Conservation (phyloP, 1,140 invertebrate species). For the Sitophilus oryzae region DNA sequence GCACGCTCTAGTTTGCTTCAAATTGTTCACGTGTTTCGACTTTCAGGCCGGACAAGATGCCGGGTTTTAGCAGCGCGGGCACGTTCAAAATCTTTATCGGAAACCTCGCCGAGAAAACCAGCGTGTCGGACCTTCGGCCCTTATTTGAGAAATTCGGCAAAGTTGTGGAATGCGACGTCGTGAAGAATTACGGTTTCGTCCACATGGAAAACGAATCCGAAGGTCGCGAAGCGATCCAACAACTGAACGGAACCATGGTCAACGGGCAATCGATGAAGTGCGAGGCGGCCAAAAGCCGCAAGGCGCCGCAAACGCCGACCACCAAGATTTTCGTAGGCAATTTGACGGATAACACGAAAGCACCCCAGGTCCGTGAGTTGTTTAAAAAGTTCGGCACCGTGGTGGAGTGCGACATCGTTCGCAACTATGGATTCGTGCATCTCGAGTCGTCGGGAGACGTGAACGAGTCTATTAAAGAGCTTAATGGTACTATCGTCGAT, state of each 20-base stretch:
- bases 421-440: conserved; percentile 89
- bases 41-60: conserved; percentile 51
- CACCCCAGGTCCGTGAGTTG: conserved; percentile 76
- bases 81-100: conserved; percentile 95
- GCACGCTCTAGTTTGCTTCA: conserved; percentile 6
- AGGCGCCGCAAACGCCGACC: conserved; percentile 75
- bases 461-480: conserved; percentile 78
- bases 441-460: conserved; percentile 76
- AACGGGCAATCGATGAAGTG: conserved; percentile 87
- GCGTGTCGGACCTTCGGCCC: conserved; percentile 76
- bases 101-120: conserved; percentile 85
- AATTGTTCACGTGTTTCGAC: conserved; percentile 16
- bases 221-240: conserved; percentile 86
- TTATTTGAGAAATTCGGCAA: conserved; percentile 93
- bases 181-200: conserved; percentile 96
- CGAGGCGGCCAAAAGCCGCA: conserved; percentile 81
- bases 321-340: conserved; percentile 89
- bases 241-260: conserved; percentile 80
- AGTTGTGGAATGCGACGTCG: conserved; percentile 93
- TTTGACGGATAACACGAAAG: conserved; percentile 81
- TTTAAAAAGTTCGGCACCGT: conserved; percentile 85
- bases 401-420: conserved; percentile 84
- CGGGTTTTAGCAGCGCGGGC: conserved; percentile 72
- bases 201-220: conserved; percentile 92
- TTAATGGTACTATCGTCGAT: conserved; percentile 78